Conservation (phyloP, 2,113 vertebrate genomes). For the Paratilapia polleni region DNA sequence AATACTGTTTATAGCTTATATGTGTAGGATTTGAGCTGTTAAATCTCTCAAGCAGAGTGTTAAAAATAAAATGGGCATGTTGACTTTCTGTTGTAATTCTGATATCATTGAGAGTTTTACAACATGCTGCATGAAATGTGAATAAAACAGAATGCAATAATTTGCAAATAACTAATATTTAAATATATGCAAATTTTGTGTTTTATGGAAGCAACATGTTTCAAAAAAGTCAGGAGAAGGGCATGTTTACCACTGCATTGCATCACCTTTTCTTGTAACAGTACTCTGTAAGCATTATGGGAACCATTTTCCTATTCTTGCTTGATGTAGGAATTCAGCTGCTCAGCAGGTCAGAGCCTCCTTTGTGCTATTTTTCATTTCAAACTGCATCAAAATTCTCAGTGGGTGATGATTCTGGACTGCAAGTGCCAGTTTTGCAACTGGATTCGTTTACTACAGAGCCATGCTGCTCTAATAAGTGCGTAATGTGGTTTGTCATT, state of each 20-base stretch:
- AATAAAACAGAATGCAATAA: neutral
- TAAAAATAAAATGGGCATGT: neutral
- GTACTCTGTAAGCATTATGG: neutral
- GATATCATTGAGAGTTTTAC: neutral
- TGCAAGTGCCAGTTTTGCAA: neutral
- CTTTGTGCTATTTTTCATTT: neutral
- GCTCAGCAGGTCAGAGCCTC: neutral
- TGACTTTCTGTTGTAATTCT: neutral
- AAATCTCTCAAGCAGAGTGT: neutral
- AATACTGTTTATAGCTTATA: neutral
- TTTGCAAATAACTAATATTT: neutral
- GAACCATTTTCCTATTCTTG: neutral
- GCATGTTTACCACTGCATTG: conserved; percentile 1
- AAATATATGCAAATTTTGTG: neutral
- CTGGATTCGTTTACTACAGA: neutral
- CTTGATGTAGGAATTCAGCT: conserved; percentile 6
- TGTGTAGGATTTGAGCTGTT: neutral
- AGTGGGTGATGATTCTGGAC: neutral
- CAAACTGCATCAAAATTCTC: neutral
- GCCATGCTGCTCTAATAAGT: neutral
- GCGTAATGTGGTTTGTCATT: neutral
- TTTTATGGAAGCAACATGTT: neutral
- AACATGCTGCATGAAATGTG: neutral
- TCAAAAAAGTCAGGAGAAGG: neutral
- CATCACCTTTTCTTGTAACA: neutral